Evolutionary conservation across 2,888 invertebrate genomes (phyloP).

Genomic region (Clanis bilineata): DNA sequence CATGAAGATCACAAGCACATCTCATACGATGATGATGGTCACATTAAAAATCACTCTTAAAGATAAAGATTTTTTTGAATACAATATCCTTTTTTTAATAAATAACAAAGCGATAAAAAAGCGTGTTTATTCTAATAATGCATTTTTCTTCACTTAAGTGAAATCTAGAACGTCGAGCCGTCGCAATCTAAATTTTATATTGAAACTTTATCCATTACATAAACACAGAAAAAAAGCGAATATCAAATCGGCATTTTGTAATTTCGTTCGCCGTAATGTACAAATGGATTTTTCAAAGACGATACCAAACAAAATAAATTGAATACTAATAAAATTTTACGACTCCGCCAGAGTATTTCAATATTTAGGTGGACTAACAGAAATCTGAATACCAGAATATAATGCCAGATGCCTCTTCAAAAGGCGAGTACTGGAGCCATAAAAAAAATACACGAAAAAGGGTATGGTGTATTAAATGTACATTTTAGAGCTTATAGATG

Average conservation of each 20-base stretch:
- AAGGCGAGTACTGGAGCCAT: not conserved
- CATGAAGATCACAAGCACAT: no score
- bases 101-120: not conserved
- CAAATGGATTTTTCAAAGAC: not conserved
- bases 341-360: not conserved
- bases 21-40: no score
- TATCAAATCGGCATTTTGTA: not conserved
- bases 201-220: not conserved
- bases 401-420: not conserved
- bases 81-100: not conserved
- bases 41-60: no score
- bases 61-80: not conserved
- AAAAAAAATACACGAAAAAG: not conserved
- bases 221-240: not conserved
- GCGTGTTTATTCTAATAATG: no score
- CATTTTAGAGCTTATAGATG: no score
- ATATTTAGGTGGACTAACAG: not conserved
- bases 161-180: no score
- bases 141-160: no score
- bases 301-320: not conserved
- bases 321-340: constrained; percentile 1
- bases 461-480: not conserved
- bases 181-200: not conserved
- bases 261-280: not conserved
- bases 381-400: not conserved